These are phyloP conservation scores for Megathymus violae DNA, from an alignment of 1,140 invertebrate species.

Conservation along the genomic window DNA sequence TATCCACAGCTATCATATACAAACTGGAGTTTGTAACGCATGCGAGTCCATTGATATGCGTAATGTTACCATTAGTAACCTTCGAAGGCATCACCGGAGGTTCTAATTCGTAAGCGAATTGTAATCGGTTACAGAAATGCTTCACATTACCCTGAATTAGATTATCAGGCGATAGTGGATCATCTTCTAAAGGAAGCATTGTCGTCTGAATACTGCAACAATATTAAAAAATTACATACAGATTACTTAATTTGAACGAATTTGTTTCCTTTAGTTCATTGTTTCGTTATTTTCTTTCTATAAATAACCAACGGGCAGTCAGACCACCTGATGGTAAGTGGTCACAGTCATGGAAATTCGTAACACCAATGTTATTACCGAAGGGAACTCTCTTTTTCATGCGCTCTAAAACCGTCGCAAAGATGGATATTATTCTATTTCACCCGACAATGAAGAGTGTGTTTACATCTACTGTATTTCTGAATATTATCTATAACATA, in stretches of 20 bases:
- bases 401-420: too few species aligned
- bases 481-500: not conserved
- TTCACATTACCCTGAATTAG: constrained; percentile 71
- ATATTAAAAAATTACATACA: constrained; percentile 18
- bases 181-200: constrained; percentile 80
- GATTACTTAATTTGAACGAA: too few species aligned
- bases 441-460: too few species aligned
- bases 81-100: constrained; percentile 55
- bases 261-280: too few species aligned
- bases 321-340: too few species aligned
- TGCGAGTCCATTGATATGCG: constrained; percentile 57
- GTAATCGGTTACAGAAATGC: constrained; percentile 74
- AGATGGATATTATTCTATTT: too few species aligned
- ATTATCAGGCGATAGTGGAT: constrained; percentile 83
- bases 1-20: constrained; percentile 89
- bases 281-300: too few species aligned
- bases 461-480: too few species aligned
- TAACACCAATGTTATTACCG: too few species aligned
- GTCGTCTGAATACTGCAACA: constrained; percentile 76
- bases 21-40: constrained; percentile 86
- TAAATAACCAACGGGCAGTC: too few species aligned
- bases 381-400: too few species aligned
- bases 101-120: constrained; percentile 71
- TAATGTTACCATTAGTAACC: constrained; percentile 46
- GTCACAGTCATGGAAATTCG: too few species aligned